Percentiles rank a stretch among this genome's conserved stretches.
These are phyloP conservation scores for Ptychobarbus kaznakovi DNA, from an alignment of 2,797 vertebrate species.

Conservation along the genomic window DNA sequence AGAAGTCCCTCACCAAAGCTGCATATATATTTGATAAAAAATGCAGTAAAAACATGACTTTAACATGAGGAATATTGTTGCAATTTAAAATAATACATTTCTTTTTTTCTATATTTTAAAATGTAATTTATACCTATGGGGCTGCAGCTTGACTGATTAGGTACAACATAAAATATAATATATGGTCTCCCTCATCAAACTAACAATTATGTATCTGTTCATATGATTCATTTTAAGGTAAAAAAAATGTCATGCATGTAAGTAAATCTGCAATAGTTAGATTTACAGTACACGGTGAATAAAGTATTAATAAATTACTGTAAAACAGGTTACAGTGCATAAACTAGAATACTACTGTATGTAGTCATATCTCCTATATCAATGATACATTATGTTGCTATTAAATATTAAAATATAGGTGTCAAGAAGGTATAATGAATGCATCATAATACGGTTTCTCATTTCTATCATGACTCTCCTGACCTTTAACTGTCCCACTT, in stretches of 20 bases:
- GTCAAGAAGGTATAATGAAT: conserved; percentile 8
- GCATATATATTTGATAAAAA: not conserved
- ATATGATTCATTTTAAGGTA: not conserved
- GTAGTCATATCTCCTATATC: not conserved
- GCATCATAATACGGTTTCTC: not conserved
- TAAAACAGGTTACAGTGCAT: not conserved
- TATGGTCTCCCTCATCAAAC: not conserved
- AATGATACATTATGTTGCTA: not conserved
- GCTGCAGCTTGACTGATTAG: not conserved
- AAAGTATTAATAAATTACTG: not conserved
- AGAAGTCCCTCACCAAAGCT: not conserved
- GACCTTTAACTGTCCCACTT: conserved; percentile 10
- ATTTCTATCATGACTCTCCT: conserved; percentile 7
- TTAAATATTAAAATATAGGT: conserved; percentile 19
- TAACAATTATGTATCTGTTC: not conserved
- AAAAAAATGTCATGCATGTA: not conserved
- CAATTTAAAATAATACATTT: not conserved
- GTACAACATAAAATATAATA: not conserved
- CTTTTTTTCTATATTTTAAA: not conserved
- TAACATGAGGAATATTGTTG: not conserved
- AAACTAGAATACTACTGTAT: not conserved
- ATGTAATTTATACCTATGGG: not conserved
- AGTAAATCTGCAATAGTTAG: not conserved
- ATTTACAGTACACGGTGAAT: not conserved
- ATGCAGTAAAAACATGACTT: not conserved